Evolutionary conservation across 2,113 vertebrate genomes (phyloP), one percentile per base, ranked within the genome.

Genomic region (Psephotus haematonotus): DNA sequence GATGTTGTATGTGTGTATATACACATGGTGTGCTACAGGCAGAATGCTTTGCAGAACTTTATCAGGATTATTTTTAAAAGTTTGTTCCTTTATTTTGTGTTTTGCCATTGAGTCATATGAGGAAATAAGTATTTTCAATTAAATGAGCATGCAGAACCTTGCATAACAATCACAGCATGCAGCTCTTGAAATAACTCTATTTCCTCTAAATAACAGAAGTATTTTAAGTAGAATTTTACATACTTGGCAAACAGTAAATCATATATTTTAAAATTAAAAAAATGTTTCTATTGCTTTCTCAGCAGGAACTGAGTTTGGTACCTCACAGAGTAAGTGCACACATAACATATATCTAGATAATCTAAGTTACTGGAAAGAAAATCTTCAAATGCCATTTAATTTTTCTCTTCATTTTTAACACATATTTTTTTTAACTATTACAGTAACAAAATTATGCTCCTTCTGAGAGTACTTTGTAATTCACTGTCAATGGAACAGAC

Each of bases 1-100:
- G 18, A 41, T 37, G 8, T 47, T 60, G 12, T 7, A 18, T 53
- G 17, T n/a, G 24, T 47, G 7, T 28, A 29, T 28, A 49, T 25
- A 52, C 8, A 64, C 4, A 35, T 17, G n/a, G n/a, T 0, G 0
- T 78, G 18, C n/a, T 82, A 22, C 10, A 72, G 17, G 27, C 10
- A 69, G 39, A 83, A 76, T 31, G 7, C 7, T 80, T 6, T 46
- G 19, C 9, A 47, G 33, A 76, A 64, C 6, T 53, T 86, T 13
- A 57, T 70, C 7, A 49, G 53, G 15, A 44, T 37, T 52, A 43
- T 47, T 82, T 63, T 23, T 13, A 2, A 39, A 69, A 53, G 4
- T 25, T 79, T 6, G 5, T 65, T 68, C 52, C 33, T 81, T 70
- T 57, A 67, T 6, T 27, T 82, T 8, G 27, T 71, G 10, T 46